Evolutionary conservation across 2,888 invertebrate genomes (phyloP).

Genomic region (Nephrotoma guestfalica): DNA sequence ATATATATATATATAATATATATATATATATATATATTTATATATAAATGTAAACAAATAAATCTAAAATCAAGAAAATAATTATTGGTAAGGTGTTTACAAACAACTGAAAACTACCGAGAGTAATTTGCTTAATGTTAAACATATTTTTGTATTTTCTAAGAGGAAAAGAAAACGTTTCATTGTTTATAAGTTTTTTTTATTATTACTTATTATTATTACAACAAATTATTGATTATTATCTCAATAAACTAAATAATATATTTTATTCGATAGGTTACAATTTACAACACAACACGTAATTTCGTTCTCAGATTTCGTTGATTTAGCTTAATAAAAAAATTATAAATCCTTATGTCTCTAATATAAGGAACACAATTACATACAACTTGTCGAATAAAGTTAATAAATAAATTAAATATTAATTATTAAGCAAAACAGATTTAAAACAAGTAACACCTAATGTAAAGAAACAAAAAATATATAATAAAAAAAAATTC

Average conservation of each 20-base stretch:
- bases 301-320: not conserved
- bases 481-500: slow-evolving; percentile 13
- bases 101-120: not conserved
- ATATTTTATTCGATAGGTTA: not conserved
- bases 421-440: not conserved
- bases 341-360: not conserved
- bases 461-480: slow-evolving; percentile 14
- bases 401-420: not conserved
- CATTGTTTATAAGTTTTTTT: not conserved
- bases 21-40: too few species aligned
- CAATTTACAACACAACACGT: not conserved
- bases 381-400: slow-evolving; percentile 2
- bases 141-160: slow-evolving; percentile 2
- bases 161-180: not conserved
- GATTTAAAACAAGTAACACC: slow-evolving; percentile 13
- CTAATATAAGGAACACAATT: not conserved
- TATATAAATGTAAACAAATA: not conserved
- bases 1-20: too few species aligned
- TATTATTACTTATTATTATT: not conserved
- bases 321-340: not conserved
- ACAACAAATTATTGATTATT: not conserved
- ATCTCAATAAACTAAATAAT: not conserved
- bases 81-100: not conserved
- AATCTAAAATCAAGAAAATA: not conserved
- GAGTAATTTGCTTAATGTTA: slow-evolving; percentile 2